Evolutionary conservation across 2,113 vertebrate species (phyloP).

Genomic region (Brevimyrus niger): DNA sequence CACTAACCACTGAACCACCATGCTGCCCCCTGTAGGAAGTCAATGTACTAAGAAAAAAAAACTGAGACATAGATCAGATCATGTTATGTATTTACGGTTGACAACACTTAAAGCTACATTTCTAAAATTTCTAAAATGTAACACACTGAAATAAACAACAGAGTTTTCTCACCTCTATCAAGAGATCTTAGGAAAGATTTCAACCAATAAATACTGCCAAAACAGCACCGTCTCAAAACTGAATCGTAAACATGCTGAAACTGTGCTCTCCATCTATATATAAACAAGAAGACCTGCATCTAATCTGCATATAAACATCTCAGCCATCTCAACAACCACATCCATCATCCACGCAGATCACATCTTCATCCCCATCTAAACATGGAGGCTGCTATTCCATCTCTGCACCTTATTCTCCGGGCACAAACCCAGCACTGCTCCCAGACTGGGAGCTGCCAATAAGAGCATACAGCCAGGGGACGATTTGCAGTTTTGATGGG

Average conservation of each 20-base stretch:
- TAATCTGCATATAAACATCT: slow-evolving; percentile 1
- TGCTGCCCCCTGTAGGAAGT: neutral
- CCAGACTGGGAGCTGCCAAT: neutral
- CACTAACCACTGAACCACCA: too few relatives aligned
- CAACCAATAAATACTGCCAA: neutral
- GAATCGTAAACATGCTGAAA: neutral
- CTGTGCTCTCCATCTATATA: neutral
- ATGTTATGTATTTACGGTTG: neutral
- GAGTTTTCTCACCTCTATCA: neutral
- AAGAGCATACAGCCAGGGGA: neutral
- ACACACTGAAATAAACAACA: neutral
- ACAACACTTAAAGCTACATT: neutral
- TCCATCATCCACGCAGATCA: neutral
- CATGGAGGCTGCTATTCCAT: neutral
- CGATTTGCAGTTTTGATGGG: neutral
- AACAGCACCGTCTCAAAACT: neutral
- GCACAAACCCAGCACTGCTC: neutral
- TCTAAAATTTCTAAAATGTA: neutral
- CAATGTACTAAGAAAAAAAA: neutral
- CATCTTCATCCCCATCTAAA: neutral
- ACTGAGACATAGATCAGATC: neutral
- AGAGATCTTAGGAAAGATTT: neutral
- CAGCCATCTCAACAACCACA: neutral
- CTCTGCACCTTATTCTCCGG: neutral
- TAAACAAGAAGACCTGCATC: neutral